A percentile compares a stretch with the other conserved stretches of the same genome.
phyloP scores from a whole-genome alignment of 2,797 vertebrate genomes.

The Pipistrellus pygmaeus region DNA sequence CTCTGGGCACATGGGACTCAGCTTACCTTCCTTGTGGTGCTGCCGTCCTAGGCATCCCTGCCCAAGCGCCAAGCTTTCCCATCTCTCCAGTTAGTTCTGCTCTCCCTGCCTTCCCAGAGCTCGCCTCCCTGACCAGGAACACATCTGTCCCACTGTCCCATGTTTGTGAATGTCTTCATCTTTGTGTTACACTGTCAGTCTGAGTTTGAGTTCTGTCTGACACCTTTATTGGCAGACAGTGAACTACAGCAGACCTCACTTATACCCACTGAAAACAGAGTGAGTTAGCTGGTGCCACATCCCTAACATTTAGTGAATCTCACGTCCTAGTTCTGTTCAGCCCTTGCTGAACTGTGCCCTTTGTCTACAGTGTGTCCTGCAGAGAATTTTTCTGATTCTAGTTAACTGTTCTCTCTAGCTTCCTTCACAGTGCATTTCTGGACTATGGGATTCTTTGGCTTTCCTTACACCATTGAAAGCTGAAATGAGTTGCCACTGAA shows the following conservation, averaged over 20 bases:
- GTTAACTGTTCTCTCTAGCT: not conserved
- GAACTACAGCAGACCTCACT: not conserved
- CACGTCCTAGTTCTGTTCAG: not conserved
- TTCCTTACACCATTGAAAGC: not conserved
- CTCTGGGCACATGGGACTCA: not conserved
- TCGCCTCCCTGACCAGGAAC: not conserved
- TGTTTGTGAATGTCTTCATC: not conserved
- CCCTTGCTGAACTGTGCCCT: not conserved
- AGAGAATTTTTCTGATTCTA: conserved; percentile 19
- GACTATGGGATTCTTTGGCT: not conserved
- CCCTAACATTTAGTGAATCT: not conserved
- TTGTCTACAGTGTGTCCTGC: not conserved
- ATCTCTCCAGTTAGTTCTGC: not conserved
- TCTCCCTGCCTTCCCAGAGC: not conserved
- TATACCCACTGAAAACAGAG: not conserved
- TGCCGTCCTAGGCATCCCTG: not conserved
- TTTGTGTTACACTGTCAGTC: not conserved
- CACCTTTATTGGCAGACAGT: not conserved
- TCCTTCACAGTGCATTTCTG: not conserved
- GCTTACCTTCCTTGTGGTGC: not conserved
- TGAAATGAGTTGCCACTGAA: not conserved
- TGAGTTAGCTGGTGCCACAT: not conserved
- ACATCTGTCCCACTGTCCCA: not conserved
- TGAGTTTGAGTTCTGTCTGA: not conserved
- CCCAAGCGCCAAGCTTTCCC: not conserved